These are phyloP conservation scores for Pygathrix nemaeus DNA, from an alignment of 2,113 vertebrate genomes.

Conservation along the genomic window DNA sequence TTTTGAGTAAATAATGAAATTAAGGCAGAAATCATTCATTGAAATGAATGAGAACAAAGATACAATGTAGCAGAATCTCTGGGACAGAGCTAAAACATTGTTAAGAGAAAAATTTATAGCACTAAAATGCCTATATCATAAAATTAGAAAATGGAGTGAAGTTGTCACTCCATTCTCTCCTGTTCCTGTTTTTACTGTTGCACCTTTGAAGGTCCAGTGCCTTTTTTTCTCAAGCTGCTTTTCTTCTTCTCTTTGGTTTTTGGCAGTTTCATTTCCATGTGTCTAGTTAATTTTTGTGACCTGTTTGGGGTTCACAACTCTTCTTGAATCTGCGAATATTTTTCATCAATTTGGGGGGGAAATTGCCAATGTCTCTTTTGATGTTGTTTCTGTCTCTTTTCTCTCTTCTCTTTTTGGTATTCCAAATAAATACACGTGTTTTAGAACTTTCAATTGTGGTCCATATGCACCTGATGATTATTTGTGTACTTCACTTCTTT, in stretches of 20 bases:
- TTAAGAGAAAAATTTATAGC: too few relatives aligned
- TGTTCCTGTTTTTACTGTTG: neutral
- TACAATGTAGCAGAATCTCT: too few relatives aligned
- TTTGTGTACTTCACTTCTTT: neutral
- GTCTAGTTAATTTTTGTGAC: neutral
- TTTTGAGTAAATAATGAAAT: too few relatives aligned
- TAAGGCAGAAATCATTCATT: too few relatives aligned
- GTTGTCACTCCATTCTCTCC: neutral
- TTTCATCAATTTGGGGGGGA: neutral
- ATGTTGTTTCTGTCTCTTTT: neutral
- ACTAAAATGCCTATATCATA: too few relatives aligned
- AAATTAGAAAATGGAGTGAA: too few relatives aligned
- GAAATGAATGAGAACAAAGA: too few relatives aligned
- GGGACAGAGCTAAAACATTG: too few relatives aligned
- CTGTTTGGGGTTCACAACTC: neutral
- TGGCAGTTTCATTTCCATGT: neutral
- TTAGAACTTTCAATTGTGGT: neutral
- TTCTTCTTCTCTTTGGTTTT: neutral
- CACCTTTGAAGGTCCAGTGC: neutral
- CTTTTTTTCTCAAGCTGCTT: neutral
- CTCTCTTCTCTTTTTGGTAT: neutral
- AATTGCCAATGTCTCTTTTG: neutral
- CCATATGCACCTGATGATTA: neutral
- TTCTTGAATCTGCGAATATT: neutral
- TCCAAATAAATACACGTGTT: neutral